Evolutionary conservation across 2,113 vertebrate species (phyloP), one percentile per base, ranked within the genome.

Genomic region (Ctenodactylus gundi): DNA sequence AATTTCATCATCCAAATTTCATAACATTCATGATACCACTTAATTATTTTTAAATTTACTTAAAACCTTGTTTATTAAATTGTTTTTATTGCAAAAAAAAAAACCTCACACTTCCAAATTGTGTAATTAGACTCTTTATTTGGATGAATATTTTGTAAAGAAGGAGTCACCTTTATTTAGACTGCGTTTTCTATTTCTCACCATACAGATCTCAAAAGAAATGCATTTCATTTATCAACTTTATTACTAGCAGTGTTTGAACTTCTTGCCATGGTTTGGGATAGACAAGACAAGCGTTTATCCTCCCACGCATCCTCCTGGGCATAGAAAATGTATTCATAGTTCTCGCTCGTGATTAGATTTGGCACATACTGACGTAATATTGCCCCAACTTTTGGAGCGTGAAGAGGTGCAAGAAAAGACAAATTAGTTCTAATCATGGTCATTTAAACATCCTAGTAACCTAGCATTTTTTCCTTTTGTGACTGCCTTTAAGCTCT

Each of bases 41-140:
- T 64, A 87, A 68, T 87, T 76, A 93, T 80, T 70, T 41, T 93
- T 44, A 72, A 53, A 70, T 4, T 73, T 76, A 84, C 39, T 76
- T 55, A 49, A 36, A 88, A 91, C 67, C 41, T 7, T 31, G 36
- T 51, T 62, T 25, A 27, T 4, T 94, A 87, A 83, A n/a, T 84
- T 73, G 73, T 18, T 9, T 36, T 10, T 68, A 76, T 2, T 10
- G 18, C 2, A 55, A 34, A 10, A 72, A 73, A n/a, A n/a, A n/a
- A n/a, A n/a, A n/a, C n/a, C n/a, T n/a, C n/a, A n/a, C n/a, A 57
- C 3, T 68, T 13, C 12, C 67, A 21, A 46, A 31, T n/a, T 11
- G 27, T 12, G 20, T 17, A 62, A 23, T 70, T 55, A 49, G 6
- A 15, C 3, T 6, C 17, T 85, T 55, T 81, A 49, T 77, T 81